phyloP scores from a whole-genome alignment of 1,140 invertebrate genomes.

The Aleiodes sp. region DNA sequence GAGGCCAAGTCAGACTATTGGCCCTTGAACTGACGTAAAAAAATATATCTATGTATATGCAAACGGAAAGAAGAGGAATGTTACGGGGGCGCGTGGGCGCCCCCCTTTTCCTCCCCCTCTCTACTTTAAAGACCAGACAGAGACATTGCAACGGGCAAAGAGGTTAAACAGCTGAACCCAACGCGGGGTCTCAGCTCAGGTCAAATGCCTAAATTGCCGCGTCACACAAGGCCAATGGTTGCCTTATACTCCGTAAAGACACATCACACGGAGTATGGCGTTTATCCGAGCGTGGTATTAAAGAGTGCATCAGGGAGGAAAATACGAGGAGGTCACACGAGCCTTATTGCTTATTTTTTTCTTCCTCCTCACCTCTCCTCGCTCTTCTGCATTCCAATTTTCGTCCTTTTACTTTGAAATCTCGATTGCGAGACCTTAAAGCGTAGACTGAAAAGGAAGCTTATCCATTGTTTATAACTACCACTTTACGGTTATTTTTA shows the following conservation, averaged over 20 bases:
- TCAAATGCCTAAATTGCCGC: constrained; percentile 61
- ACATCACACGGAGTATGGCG: constrained; percentile 21
- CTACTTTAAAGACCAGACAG: constrained; percentile 48
- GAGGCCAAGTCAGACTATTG: background rate
- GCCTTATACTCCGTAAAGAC: background rate
- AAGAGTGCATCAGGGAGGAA: constrained; percentile 18
- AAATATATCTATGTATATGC: constrained; percentile 2
- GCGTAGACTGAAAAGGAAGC: too few relatives aligned
- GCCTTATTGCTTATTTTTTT: too few relatives aligned
- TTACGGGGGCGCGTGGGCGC: constrained; percentile 4
- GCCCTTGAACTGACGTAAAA: background rate
- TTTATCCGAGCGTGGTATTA: constrained; percentile 44
- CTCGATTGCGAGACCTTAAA: too few relatives aligned
- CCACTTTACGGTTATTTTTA: background rate
- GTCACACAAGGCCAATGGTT: constrained; percentile 51
- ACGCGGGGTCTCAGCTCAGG: constrained; percentile 44
- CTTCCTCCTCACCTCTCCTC: background rate
- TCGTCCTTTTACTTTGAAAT: too few relatives aligned
- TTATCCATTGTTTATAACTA: too few relatives aligned
- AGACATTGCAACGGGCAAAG: constrained; percentile 49
- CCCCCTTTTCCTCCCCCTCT: background rate
- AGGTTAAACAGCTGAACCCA: constrained; percentile 59
- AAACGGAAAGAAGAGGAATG: background rate
- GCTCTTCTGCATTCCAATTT: too few relatives aligned
- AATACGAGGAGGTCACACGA: background rate